Conservation (phyloP, 2,888 invertebrate genomes). For the Meiosimyza decipiens region DNA sequence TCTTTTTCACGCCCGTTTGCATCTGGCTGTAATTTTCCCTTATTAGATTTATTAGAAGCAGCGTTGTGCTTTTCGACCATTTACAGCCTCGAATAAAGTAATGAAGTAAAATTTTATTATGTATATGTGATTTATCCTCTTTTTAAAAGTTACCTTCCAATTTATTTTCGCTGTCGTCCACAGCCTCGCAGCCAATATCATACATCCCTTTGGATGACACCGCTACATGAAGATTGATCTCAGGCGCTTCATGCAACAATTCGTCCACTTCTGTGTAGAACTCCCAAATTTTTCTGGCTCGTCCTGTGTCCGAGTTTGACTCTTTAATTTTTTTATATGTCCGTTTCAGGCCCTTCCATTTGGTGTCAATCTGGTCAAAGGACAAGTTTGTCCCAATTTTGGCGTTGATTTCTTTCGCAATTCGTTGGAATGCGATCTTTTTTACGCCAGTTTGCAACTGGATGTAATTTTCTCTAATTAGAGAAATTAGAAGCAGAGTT, state of each 20-base stretch:
- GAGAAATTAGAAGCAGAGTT: conserved; percentile 17
- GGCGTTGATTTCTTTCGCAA: conserved; percentile 30
- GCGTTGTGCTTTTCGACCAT: conserved; percentile 22
- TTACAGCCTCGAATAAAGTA: conserved; percentile 18
- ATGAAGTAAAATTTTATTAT: background rate
- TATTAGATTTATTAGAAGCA: conserved; percentile 22
- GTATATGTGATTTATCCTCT: background rate
- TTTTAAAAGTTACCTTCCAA: background rate
- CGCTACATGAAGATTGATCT: conserved; percentile 21
- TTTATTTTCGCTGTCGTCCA: background rate
- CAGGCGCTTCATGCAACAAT: conserved; percentile 25
- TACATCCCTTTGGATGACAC: conserved; percentile 1
- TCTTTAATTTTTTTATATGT: conserved; percentile 33
- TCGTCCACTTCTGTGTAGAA: conserved; percentile 29
- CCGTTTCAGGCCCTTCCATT: conserved; percentile 35
- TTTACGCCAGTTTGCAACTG: conserved; percentile 27
- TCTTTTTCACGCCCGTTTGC: conserved; percentile 23
- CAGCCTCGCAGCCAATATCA: too few relatives aligned
- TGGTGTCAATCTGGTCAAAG: conserved; percentile 34
- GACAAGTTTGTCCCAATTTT: conserved; percentile 17
- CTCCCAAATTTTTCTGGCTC: conserved; percentile 21
- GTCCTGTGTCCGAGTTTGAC: conserved; percentile 13
- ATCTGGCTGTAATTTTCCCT: conserved; percentile 20
- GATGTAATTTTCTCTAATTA: conserved; percentile 21
- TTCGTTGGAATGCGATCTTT: conserved; percentile 22